These are phyloP conservation scores for Diabrotica virgifera DNA, from an alignment of 1,140 invertebrate species.

Conservation along the genomic window DNA sequence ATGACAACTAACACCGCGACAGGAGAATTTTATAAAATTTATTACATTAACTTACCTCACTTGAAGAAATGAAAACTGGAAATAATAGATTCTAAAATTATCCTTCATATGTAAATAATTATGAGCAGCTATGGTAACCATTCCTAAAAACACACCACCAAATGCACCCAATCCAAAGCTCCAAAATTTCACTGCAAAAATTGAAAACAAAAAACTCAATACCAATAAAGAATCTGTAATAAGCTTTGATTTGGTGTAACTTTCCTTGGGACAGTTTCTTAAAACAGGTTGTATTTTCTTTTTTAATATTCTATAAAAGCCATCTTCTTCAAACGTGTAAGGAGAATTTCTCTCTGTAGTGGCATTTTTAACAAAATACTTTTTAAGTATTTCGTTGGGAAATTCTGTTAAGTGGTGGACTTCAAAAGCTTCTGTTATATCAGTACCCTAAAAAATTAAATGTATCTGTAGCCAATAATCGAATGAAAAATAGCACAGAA, in stretches of 20 bases:
- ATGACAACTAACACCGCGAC: too few relatives aligned
- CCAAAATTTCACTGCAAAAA: slow-evolving; percentile 52
- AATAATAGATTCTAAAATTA: slow-evolving; percentile 80
- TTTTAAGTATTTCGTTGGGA: slow-evolving; percentile 55
- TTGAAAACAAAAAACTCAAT: slow-evolving; percentile 51
- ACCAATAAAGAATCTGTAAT: slow-evolving; percentile 56
- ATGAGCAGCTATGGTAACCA: slow-evolving; percentile 62
- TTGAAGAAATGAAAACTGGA: slow-evolving; percentile 65
- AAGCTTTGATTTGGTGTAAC: slow-evolving; percentile 50
- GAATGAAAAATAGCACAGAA: too few relatives aligned
- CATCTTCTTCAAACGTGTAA: slow-evolving; percentile 61
- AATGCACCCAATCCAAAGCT: slow-evolving; percentile 50
- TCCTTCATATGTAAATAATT: slow-evolving; percentile 81
- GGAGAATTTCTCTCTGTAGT: slow-evolving; percentile 55
- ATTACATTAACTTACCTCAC: slow-evolving; percentile 53
- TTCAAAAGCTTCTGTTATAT: slow-evolving; percentile 73
- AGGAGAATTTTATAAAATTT: too few relatives aligned
- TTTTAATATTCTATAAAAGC: slow-evolving; percentile 66
- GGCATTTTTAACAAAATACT: slow-evolving; percentile 59
- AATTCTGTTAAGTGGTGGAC: slow-evolving; percentile 53
- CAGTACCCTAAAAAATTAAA: slow-evolving; percentile 61
- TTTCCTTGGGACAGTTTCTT: slow-evolving; percentile 32
- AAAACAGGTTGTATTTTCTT: slow-evolving; percentile 49
- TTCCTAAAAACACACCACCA: slow-evolving; percentile 56
- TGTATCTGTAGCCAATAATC: too few relatives aligned